Base-by-base conservation (phyloP, 37 sponge, comb jelly and placozoan species). In the Crambe crambe region DNA sequence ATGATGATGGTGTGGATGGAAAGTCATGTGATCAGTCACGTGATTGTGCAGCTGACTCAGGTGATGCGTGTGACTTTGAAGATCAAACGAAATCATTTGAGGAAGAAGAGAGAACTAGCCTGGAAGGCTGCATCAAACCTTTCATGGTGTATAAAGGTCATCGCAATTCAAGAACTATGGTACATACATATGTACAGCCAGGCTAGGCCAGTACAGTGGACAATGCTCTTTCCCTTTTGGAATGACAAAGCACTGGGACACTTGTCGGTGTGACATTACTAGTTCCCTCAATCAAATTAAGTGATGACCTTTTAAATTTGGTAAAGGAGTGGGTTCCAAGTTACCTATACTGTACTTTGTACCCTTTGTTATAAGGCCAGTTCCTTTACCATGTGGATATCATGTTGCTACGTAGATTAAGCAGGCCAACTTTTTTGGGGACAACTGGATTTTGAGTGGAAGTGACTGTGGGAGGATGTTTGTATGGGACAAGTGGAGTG, bases 381-480 rank as follows among this genome's bases (percentile, higher is more conserved):
- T n/a, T n/a, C n/a, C n/a, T n/a, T n/a, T n/a, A n/a, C n/a, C n/a
- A n/a, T n/a, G n/a, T n/a, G n/a, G n/a, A n/a, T n/a, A n/a, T n/a
- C n/a, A n/a, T n/a, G n/a, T n/a, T n/a, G n/a, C n/a, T n/a, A n/a
- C n/a, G 25, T 39, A 93, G 94, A 95, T 95, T 64, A 95, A 95
- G 68, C 90, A 95, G 87, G 92, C 89, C 35, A 89, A 85, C 80
- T 92, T 95, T 78, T 88, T 81, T 87, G 95, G 95, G 3, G 75
- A 85, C 39, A 64, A 83, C 68, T 89, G 79, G 70, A 72, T 95
- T 39, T 40, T 95, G 83, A 92, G 93, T 84, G 95, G 95, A 9
- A 92, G 93, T 75, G 95, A 95, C 69, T 95, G 95, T 79, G 95
- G 95, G 3, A 85, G 95, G 2, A 77, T 95, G 42, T 95, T 95